Conservation (phyloP, 2,888 invertebrate genomes). For the Lucinisca nassula region DNA sequence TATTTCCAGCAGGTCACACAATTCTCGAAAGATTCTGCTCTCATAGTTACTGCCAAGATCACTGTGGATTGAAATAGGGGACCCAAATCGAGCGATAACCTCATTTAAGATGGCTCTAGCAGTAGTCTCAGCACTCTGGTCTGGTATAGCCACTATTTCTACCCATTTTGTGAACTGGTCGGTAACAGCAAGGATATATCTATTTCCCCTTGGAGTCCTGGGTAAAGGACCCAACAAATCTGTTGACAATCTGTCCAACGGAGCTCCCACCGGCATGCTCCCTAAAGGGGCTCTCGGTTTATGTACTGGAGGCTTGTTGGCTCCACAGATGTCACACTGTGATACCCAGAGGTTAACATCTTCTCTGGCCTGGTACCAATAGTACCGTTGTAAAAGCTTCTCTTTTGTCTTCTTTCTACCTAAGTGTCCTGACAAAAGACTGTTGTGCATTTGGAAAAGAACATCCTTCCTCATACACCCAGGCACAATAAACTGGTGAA, state of each 20-base stretch:
- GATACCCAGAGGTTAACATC: constrained; percentile 22
- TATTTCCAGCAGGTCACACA: no score
- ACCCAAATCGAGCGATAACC: constrained; percentile 52
- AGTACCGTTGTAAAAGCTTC: constrained; percentile 23
- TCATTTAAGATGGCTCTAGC: constrained; percentile 54
- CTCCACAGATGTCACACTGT: constrained; percentile 52
- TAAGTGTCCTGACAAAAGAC: constrained; percentile 40
- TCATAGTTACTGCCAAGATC: constrained; percentile 65
- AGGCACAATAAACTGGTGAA: constrained; percentile 51
- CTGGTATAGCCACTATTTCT: constrained; percentile 58
- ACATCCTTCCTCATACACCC: constrained; percentile 18
- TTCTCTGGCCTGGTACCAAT: constrained; percentile 48
- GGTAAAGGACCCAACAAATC: constrained; percentile 66
- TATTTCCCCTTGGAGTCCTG: constrained; percentile 49
- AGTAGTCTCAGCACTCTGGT: constrained; percentile 53
- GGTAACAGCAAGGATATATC: constrained; percentile 60
- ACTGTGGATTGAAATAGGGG: constrained; percentile 41
- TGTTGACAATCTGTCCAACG: constrained; percentile 51
- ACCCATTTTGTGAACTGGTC: constrained; percentile 67
- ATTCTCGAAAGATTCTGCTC: constrained; percentile 49
- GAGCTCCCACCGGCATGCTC: constrained; percentile 42
- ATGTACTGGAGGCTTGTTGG: constrained; percentile 29
- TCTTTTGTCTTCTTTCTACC: constrained; percentile 50
- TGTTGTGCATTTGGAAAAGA: constrained; percentile 28
- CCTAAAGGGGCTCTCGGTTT: constrained; percentile 41